Base-by-base conservation (phyloP, 2,888 invertebrate genomes). In the Pardosa pseudoannulata region DNA sequence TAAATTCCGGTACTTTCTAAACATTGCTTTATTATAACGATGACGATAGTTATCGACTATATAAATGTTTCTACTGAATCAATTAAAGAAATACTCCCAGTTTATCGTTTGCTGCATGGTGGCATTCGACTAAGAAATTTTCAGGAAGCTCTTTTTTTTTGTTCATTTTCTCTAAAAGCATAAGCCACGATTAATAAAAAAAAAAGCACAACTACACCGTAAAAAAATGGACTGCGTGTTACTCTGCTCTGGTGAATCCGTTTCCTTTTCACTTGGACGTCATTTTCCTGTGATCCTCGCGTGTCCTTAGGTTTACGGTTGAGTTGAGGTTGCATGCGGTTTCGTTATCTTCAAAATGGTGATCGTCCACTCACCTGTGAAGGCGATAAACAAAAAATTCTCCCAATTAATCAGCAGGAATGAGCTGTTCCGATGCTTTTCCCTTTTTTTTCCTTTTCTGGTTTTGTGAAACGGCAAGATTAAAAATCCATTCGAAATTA, bases 231-330 rank as follows among this genome's bases (percentile, higher is more conserved):
- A 46, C 46, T 56, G 56, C 56, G 56, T 56, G 56, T 23, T 56
- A 23, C 56, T 23, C 16, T 56, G 56, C 56, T 56, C 56, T 56
- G 56, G 5, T 56, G 56, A 56, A 23, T 56, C 56, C 56, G 56
- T 56, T 56, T 56, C 56, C 56, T 56, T 56, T 31, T 31, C 65
- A 65, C 65, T 65, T 32, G 65, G 65, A 29, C 65, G 32, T 65
- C 65, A 31, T 65, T 65, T 65, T 65, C 65, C 65, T 65, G 31
- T 65, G 32, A 31, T 65, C 16, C 31, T 65, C 65, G 32, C 65
- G 31, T 65, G 31, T 29, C 65, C 65, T 65, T 29, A 32, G 19
- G 31, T 65, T 65, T 31, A 65, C 29, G 65, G 32, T 31, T 19
- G 31, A 31, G 29, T 65, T 29, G 65, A 31, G 62, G 31, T 32